Base-by-base conservation (phyloP, 2,888 invertebrate species). In the Tetropium fuscum region DNA sequence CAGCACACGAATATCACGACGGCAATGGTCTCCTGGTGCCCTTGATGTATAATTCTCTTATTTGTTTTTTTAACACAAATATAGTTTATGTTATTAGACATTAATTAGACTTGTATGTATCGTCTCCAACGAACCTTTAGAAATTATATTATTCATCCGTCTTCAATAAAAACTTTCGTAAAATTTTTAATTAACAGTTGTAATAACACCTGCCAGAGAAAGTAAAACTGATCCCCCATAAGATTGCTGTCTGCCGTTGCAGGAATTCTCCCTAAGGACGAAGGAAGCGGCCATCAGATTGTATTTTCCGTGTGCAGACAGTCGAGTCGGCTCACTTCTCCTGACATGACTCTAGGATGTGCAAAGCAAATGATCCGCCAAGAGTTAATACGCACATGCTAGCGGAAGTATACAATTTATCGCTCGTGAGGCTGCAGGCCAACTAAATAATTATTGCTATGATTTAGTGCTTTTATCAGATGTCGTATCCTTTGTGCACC, bases 381-480 rank as follows among this genome's bases (percentile, higher is more conserved):
- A 53, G 41, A 53, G 41, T 51, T 40, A 56, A 53, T 45, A 51
- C 44, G 55, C 44, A 36, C 38, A 54, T 54, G 63, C 62, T 70
- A 64, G 63, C 70, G 72, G 72, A 72, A 70, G 69, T 69, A 48
- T 63, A 62, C 69, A 63, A 72, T 72, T 72, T 72, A 71, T 70
- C 56, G 59, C 56, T 55, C 41, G 54, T 53, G 48, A 63, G 32
- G 68, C 68, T 66, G 58, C 58, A 62, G 68, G 70, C 65, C 60
- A 63, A 48, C 55, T 68, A 60, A 70, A 71, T 72, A 72, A 72
- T 71, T 72, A 67, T 61, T 43, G 58, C 53, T 59, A 60, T 70
- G 71, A 72, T 72, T 71, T 72, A 72, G 61, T 64, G 65, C 65
- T 58, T 43, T 43, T 43, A 43, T 43, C 41, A 22, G 20, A 20